Base-by-base conservation (phyloP, 2,113 vertebrate species). In the Myrmecobius fasciatus region DNA sequence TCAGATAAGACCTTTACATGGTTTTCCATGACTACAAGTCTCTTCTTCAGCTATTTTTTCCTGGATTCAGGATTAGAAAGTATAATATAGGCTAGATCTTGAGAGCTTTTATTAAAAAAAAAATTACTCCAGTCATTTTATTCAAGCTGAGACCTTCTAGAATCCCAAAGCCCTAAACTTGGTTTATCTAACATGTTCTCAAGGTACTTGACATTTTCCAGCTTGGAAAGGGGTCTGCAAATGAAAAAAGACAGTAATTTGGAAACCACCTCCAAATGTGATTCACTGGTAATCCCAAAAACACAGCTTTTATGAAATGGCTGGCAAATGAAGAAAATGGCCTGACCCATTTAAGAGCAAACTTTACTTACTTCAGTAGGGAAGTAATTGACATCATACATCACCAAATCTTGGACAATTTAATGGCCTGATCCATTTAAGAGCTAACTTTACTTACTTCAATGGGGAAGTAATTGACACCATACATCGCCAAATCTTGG, bases 381-480 rank as follows among this genome's bases (percentile, higher is more conserved):
- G 95, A 99, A 99, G 98, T 99, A 99, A 98, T 99, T 99, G 97
- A 99, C 98, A 36, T 99, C 99, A n/a, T 99, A 99, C 99, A 99
- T 99, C 96, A 99, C 99, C 96, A 99, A 98, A 97, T 99, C 99
- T 97, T 99, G 99, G 53, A 99, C 99, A 94, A 99, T 99, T 98
- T n/a, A 89, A 49, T 51, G 43, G 26, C 31, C 52, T 51, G 25
- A 22, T 75, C 51, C n/a, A 92, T 46, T 89, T 89, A n/a, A 91
- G 28, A 17, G 20, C 14, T 31, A 95, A 75, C 47, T 48, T 91
- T 89, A 99, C 99, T 99, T 98, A 99, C 99, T 94, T 99, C 99
- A 89, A 99, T 99, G 52, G 99, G 98, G 95, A 99, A 99, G 98
- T 99, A 99, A 98, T 99, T 99, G 97, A 99, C 98, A 36, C 99